These are phyloP conservation scores for Micrasema longulum DNA, from an alignment of 1,140 invertebrate species.

Conservation along the genomic window DNA sequence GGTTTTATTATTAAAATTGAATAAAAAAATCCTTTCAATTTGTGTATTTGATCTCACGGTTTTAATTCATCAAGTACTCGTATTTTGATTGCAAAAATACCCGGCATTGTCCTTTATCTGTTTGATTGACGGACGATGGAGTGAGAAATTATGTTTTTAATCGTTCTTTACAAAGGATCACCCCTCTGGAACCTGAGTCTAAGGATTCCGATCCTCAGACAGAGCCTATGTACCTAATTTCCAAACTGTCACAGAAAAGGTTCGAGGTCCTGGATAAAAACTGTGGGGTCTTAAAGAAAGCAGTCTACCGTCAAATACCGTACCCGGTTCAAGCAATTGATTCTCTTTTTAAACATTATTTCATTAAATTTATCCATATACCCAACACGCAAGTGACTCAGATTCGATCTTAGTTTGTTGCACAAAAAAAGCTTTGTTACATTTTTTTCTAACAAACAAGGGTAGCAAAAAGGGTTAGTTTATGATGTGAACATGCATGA, in stretches of 20 bases:
- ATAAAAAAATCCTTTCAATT: no score
- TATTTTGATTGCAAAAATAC: constrained; percentile 1
- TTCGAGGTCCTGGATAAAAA: constrained; percentile 9
- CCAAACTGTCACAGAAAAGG: constrained; percentile 33
- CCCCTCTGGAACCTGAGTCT: neutral
- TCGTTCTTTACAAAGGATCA: constrained; percentile 23
- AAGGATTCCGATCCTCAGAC: constrained; percentile 5
- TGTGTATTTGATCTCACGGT: neutral
- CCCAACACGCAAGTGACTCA: constrained; percentile 33
- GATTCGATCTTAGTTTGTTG: constrained; percentile 39
- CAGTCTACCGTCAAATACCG: constrained; percentile 15
- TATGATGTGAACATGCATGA: constrained; percentile 55
- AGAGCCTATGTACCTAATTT: constrained; percentile 20
- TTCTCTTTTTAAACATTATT: constrained; percentile 18
- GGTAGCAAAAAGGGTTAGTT: constrained; percentile 43
- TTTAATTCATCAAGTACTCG: neutral
- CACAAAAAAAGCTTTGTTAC: constrained; percentile 46
- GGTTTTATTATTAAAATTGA: no score
- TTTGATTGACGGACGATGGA: constrained; percentile 34
- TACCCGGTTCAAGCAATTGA: constrained; percentile 38
- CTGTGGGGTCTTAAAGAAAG: constrained; percentile 13
- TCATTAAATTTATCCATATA: constrained; percentile 39
- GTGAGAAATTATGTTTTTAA: constrained; percentile 30
- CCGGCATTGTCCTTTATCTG: constrained; percentile 9
- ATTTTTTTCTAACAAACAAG: constrained; percentile 40